phyloP scores from a whole-genome alignment of 2,888 invertebrate species.

The Amitus sp. region DNA sequence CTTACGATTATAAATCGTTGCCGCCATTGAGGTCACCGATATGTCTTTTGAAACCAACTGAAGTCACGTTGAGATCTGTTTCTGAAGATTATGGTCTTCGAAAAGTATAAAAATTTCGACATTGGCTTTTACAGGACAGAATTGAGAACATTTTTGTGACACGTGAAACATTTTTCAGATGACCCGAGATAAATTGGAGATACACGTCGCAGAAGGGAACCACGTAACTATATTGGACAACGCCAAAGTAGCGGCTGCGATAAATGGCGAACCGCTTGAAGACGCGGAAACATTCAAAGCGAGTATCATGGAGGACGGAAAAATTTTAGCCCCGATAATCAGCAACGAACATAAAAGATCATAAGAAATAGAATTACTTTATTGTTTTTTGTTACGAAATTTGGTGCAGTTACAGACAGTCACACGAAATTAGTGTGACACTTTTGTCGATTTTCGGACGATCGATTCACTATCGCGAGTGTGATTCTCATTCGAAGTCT shows the following conservation, averaged over 20 bases:
- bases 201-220: slow-evolving; percentile 77
- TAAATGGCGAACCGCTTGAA: slow-evolving; percentile 55
- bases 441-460: too few species aligned
- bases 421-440: too few species aligned
- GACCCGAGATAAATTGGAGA: slow-evolving; percentile 69
- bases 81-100: slow-evolving; percentile 75
- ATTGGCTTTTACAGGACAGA: not conserved
- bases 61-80: slow-evolving; percentile 67
- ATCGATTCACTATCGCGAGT: too few species aligned
- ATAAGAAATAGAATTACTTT: not conserved
- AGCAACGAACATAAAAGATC: slow-evolving; percentile 5
- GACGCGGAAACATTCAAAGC: slow-evolving; percentile 51
- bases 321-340: not conserved
- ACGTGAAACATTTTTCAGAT: slow-evolving; percentile 57
- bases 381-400: too few species aligned
- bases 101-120: slow-evolving; percentile 50
- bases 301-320: slow-evolving; percentile 47
- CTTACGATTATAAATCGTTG: slow-evolving; percentile 66
- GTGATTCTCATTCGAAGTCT: too few species aligned
- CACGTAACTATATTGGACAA: slow-evolving; percentile 78
- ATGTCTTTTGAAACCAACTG: slow-evolving; percentile 73
- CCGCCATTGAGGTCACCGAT: slow-evolving; percentile 71
- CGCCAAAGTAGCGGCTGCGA: slow-evolving; percentile 68
- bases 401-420: too few species aligned
- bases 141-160: not conserved